phyloP scores from a whole-genome alignment of 2,888 invertebrate species.

The Trissonchulus sp. region DNA sequence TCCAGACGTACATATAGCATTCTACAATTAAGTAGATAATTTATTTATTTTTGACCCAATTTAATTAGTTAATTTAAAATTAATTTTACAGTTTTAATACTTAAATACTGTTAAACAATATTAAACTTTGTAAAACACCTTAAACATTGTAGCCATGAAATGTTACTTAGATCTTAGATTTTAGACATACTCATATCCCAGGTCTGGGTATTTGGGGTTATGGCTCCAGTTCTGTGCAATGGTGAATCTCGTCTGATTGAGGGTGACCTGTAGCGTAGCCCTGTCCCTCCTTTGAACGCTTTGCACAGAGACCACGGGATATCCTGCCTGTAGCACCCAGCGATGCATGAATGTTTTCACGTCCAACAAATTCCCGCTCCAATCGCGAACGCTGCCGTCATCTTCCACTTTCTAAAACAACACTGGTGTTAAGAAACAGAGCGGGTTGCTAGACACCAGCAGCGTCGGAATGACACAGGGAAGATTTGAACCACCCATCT shows the following conservation, averaged over 20 bases:
- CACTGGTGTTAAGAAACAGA: not conserved
- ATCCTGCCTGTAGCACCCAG: constrained; percentile 30
- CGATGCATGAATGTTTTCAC: constrained; percentile 27
- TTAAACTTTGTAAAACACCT: too few relatives aligned
- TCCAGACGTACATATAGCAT: too few relatives aligned
- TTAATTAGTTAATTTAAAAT: too few relatives aligned
- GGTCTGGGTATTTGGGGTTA: constrained; percentile 7
- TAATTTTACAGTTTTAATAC: too few relatives aligned
- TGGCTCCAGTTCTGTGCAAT: not conserved
- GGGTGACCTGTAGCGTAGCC: not conserved
- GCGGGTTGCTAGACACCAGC: too few relatives aligned
- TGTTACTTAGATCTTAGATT: too few relatives aligned
- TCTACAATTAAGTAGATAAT: too few relatives aligned
- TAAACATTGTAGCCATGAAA: too few relatives aligned
- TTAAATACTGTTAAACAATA: too few relatives aligned
- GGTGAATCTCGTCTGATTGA: constrained; percentile 20
- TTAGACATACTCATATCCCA: constrained; percentile 22
- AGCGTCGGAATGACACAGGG: too few relatives aligned
- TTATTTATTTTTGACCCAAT: too few relatives aligned
- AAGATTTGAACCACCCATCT: too few relatives aligned
- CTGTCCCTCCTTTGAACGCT: not conserved
- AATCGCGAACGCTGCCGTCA: not conserved
- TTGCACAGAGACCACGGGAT: constrained; percentile 25
- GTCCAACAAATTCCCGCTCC: constrained; percentile 15
- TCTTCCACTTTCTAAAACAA: not conserved